Evolutionary conservation across 2,888 invertebrate species (phyloP), one percentile per base, ranked within the genome.

Genomic region (Lasioglossum vierecki): DNA sequence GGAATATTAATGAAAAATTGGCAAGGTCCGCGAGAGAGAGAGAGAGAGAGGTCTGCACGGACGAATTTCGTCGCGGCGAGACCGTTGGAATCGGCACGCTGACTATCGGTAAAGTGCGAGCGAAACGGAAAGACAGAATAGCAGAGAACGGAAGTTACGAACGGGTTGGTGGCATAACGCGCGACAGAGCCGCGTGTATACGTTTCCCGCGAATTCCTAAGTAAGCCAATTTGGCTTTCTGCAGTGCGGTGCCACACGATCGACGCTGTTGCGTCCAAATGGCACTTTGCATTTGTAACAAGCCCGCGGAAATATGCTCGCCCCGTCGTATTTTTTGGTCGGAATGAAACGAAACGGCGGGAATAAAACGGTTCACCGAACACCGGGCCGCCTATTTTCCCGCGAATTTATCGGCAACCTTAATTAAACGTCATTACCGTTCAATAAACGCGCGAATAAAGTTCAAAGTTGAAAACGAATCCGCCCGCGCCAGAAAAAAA

Each of bases 141-240:
- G 53, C 22, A 41, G 18, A 30, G 49, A 41, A 79, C 53, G 57
- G 76, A 86, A 82, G 80, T 86, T 82, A 85, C 68, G 79, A 82
- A 85, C 85, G 80, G 77, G 85, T 77, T 80, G 49, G 80, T 76
- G 66, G 72, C 5, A 72, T 41, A 80, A 84, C 80, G 80, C 74
- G 85, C 66, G 35, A 75, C 72, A 78, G 80, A 66, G 72, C 46
- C 60, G 46, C 26, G 57, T 81, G 72, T 85, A 79, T 79, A 78
- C 75, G 78, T 83, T 83, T 73, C 35, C 77, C 60, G 70, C 74
- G 86, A 86, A 87, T 86, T 80, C 76, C 75, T 80, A 77, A 87
- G 80, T 71, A 83, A 86, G 87, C 86, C 87, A 87, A 87, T 83
- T 87, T 87, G 83, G 87, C 86, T 78, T 80, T 76, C 87, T 83